Evolutionary conservation across 1,140 invertebrate genomes (phyloP).

Genomic region (Alviniconcha marisindica): DNA sequence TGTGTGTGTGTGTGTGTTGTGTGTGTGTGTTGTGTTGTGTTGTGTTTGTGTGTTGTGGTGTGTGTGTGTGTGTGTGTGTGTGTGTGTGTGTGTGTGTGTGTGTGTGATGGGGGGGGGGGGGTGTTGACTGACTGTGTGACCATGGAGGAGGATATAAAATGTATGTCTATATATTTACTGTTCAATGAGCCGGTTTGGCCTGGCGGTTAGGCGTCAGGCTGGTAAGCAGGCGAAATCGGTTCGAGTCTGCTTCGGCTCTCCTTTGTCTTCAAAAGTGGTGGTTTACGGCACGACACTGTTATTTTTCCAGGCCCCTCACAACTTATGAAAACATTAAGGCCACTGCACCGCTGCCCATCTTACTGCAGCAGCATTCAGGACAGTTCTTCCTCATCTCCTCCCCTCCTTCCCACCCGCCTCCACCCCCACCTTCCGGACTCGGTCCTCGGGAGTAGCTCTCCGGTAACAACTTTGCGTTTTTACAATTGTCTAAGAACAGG

Average conservation of each 20-base stretch:
- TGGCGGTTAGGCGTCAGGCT: background rate
- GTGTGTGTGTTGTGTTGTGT: too few relatives aligned
- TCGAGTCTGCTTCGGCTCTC: background rate
- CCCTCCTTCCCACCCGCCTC: too few relatives aligned
- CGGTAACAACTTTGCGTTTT: too few relatives aligned
- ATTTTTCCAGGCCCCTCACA: too few relatives aligned
- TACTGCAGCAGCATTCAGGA: too few relatives aligned
- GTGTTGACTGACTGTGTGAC: background rate
- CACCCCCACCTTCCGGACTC: too few relatives aligned
- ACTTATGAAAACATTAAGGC: too few relatives aligned
- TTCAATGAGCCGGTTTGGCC: background rate
- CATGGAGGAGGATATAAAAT: background rate
- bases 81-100: background rate
- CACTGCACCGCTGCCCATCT: too few relatives aligned
- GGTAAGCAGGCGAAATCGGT: background rate
- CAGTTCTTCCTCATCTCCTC: too few relatives aligned
- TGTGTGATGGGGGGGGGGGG: background rate
- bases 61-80: background rate
- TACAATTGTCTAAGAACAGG: too few relatives aligned
- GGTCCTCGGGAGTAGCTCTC: too few relatives aligned
- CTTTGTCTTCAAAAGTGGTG: background rate
- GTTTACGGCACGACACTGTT: background rate
- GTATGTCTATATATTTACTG: background rate
- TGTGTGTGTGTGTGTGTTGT: background rate
- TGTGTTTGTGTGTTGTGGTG: background rate